Percentiles rank a stretch among this genome's conserved stretches.
Conservation (phyloP, 2,797 vertebrate genomes). For the Aulostomus chinensis region DNA sequence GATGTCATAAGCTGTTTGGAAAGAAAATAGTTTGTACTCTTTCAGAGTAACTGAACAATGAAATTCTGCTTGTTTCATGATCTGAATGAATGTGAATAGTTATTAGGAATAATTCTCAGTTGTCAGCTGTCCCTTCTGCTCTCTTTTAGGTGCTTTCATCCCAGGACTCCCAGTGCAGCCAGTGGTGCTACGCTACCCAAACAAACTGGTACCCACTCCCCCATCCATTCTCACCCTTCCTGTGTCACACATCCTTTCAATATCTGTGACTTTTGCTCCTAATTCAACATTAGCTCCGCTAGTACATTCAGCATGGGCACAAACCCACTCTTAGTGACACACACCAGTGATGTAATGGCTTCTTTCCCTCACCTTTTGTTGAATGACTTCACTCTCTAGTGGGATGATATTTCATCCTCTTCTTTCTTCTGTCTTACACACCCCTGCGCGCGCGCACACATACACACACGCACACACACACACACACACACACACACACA, state of each 20-base stretch:
- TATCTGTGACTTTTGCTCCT: too few relatives aligned
- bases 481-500: slow-evolving; percentile 7
- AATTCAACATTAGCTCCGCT: too few relatives aligned
- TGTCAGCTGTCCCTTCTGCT: slow-evolving; percentile 1
- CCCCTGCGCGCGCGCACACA: background rate
- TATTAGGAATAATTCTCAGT: background rate
- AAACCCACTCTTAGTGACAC: background rate
- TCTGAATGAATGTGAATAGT: too few relatives aligned
- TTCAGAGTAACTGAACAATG: too few relatives aligned
- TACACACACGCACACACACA: slow-evolving; percentile 2
- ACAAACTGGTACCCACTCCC: slow-evolving; percentile 85
- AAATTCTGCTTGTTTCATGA: too few relatives aligned
- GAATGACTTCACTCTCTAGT: slow-evolving; percentile 62
- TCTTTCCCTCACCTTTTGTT: slow-evolving; percentile 34
- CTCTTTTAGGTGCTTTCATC: slow-evolving; percentile 89
- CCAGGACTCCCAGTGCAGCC: slow-evolving; percentile 95
- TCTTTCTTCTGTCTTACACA: background rate
- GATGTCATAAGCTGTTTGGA: too few relatives aligned
- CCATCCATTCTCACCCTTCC: background rate
- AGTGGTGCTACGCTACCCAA: slow-evolving; percentile 91
- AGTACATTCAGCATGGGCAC: too few relatives aligned
- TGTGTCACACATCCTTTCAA: too few relatives aligned
- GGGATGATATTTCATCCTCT: slow-evolving; percentile 71
- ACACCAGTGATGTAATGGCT: slow-evolving; percentile 40
- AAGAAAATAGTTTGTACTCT: too few relatives aligned